A percentile compares a stretch with the other conserved stretches of the same genome.
phyloP scores from a whole-genome alignment of 23 tunicate species.

The Trididemnum clinides region DNA sequence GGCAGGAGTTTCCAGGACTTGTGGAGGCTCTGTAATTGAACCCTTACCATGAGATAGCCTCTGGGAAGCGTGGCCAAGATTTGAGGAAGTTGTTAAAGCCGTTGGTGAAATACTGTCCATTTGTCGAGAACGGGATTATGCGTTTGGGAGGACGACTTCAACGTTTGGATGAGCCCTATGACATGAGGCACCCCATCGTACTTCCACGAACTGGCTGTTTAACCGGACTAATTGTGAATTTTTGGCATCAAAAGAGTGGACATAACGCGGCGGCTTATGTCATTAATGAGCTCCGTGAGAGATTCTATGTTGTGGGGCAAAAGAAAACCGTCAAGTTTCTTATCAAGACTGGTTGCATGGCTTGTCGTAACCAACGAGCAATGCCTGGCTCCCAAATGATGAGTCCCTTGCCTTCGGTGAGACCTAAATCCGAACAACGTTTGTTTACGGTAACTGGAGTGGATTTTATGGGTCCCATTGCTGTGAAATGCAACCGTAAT shows the following conservation, averaged over 20 bases:
- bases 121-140: background rate
- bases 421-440: background rate
- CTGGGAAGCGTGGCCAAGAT: background rate
- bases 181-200: constrained; percentile 6
- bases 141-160: constrained; percentile 18
- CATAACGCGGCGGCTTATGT: constrained; percentile 5
- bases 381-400: background rate
- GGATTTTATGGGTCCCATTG: constrained; percentile 22
- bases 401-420: constrained; percentile 7
- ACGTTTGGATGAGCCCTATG: background rate
- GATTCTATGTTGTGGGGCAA: constrained; percentile 8
- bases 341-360: background rate
- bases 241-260: background rate
- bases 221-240: background rate
- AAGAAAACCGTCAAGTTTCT: background rate
- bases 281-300: background rate
- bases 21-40: background rate
- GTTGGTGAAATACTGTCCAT: constrained; percentile 2
- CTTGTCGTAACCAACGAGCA: background rate
- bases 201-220: background rate
- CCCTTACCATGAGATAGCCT: constrained; percentile 12
- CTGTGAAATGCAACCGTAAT: background rate
- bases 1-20: constrained; percentile 13
- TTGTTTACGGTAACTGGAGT: background rate
- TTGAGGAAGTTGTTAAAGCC: background rate